Percentiles rank a stretch among this genome's conserved stretches.
Evolutionary conservation across 2,888 invertebrate genomes (phyloP).

Genomic region (Notocelia uddmanniana): DNA sequence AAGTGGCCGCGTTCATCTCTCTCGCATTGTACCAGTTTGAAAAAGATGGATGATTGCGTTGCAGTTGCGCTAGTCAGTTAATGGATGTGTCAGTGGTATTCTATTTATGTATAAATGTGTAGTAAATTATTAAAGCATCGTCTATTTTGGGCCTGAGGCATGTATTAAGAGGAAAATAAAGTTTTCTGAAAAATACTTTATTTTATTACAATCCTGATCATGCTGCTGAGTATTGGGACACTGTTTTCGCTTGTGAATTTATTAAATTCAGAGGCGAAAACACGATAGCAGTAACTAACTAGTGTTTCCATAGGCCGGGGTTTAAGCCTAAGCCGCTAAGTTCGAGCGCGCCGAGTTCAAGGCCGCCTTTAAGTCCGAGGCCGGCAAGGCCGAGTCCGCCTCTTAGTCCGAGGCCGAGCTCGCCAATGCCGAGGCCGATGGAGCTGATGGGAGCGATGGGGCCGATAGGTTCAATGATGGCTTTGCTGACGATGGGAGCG

Average conservation of each 20-base stretch:
- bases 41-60: neutral
- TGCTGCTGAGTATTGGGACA: conserved; percentile 45
- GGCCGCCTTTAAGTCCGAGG: conserved; percentile 43
- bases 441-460: conserved; percentile 49
- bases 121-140: conserved; percentile 55
- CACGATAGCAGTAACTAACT: conserved; percentile 49
- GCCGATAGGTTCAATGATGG: conserved; percentile 46
- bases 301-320: conserved; percentile 55
- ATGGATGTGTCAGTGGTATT: conserved; percentile 54
- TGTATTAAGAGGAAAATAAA: conserved; percentile 48
- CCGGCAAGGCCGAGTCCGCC: conserved; percentile 46
- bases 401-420: conserved; percentile 48
- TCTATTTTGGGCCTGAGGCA: conserved; percentile 49
- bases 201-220: conserved; percentile 48
- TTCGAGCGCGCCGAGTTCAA: conserved; percentile 44
- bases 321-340: conserved; percentile 43
- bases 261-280: conserved; percentile 52
- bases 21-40: neutral
- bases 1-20: neutral
- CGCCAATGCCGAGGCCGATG: conserved; percentile 51
- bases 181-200: conserved; percentile 49
- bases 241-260: conserved; percentile 54
- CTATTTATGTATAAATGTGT: conserved; percentile 58
- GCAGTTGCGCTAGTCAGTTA: conserved; percentile 9
- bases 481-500: conserved; percentile 44